These are phyloP conservation scores for Dichetophora obliterata DNA, from an alignment of 2,888 invertebrate genomes.

Conservation along the genomic window DNA sequence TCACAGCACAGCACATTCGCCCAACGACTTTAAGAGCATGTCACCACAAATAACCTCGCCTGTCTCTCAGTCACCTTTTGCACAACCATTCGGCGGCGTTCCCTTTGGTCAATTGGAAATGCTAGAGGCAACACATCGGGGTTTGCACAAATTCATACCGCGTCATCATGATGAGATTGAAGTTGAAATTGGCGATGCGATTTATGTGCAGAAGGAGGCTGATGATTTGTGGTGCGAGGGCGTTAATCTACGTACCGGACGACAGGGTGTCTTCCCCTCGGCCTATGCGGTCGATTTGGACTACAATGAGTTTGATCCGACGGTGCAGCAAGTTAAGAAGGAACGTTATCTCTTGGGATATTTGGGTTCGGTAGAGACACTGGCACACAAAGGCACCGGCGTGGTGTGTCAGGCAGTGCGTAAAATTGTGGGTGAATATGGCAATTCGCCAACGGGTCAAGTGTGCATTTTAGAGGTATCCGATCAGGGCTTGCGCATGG, in stretches of 20 bases:
- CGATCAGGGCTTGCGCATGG: conserved; percentile 95
- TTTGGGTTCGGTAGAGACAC: conserved; percentile 95
- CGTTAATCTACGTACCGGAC: conserved; percentile 92
- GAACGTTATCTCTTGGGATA: conserved; percentile 93
- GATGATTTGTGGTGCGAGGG: conserved; percentile 99
- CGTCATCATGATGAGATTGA: conserved; percentile 96
- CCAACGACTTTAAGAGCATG: conserved; percentile 89
- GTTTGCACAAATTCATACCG: conserved; percentile 95
- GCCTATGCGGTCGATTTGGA: conserved; percentile 98
- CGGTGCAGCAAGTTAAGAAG: conserved; percentile 84
- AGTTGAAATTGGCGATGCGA: conserved; percentile 96
- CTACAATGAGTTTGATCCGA: conserved; percentile 94
- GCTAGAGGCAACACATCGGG: conserved; percentile 94
- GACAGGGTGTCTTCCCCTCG: conserved; percentile 95
- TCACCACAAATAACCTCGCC: conserved; percentile 79
- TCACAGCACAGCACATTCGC: conserved; percentile 92
- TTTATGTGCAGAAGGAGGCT: conserved; percentile 95
- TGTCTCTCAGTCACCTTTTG: conserved; percentile 75
- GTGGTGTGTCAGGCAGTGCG: conserved; percentile 93
- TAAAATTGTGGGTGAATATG: conserved; percentile 82
- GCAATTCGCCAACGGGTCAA: conserved; percentile 80
- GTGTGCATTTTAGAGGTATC: conserved; percentile 94
- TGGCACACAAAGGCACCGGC: conserved; percentile 96
- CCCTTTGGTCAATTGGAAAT: conserved; percentile 86
- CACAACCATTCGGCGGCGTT: conserved; percentile 79